Evolutionary conservation across 2,888 invertebrate genomes (phyloP).

Genomic region (Notodonta dromedarius): DNA sequence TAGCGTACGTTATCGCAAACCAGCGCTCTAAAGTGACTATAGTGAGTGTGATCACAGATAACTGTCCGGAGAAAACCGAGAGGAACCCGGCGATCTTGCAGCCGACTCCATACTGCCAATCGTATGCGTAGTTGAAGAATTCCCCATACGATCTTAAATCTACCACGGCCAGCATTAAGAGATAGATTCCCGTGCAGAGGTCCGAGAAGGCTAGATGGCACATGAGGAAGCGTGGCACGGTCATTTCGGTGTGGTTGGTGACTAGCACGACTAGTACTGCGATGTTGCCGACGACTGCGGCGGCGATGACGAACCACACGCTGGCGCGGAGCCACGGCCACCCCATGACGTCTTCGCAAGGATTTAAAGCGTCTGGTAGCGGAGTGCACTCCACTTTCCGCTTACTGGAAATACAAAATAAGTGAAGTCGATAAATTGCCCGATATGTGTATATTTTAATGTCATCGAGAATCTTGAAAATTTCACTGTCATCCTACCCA

Average conservation of each 20-base stretch:
- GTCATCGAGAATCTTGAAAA: not conserved
- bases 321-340: conserved; percentile 90
- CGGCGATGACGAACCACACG: conserved; percentile 93
- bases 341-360: conserved; percentile 96
- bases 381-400: conserved; percentile 87
- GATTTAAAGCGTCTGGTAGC: conserved; percentile 91
- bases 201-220: conserved; percentile 94
- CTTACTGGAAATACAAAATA: conserved; percentile 47
- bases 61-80: conserved; percentile 93
- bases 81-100: conserved; percentile 95
- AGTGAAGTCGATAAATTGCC: not conserved
- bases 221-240: conserved; percentile 78
- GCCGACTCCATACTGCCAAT: conserved; percentile 93
- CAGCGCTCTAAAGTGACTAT: conserved; percentile 94
- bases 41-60: conserved; percentile 94
- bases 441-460: not conserved
- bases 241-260: conserved; percentile 80
- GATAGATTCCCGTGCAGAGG: conserved; percentile 93
- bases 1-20: conserved; percentile 93
- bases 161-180: conserved; percentile 92
- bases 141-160: conserved; percentile 93
- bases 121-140: conserved; percentile 95
- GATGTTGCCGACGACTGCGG: conserved; percentile 93
- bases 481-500: no score
- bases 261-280: conserved; percentile 92